A percentile compares a stretch with the other conserved stretches of the same genome.
Evolutionary conservation across 2,797 vertebrate genomes (phyloP).

Genomic region (Micrastur ruficollis): DNA sequence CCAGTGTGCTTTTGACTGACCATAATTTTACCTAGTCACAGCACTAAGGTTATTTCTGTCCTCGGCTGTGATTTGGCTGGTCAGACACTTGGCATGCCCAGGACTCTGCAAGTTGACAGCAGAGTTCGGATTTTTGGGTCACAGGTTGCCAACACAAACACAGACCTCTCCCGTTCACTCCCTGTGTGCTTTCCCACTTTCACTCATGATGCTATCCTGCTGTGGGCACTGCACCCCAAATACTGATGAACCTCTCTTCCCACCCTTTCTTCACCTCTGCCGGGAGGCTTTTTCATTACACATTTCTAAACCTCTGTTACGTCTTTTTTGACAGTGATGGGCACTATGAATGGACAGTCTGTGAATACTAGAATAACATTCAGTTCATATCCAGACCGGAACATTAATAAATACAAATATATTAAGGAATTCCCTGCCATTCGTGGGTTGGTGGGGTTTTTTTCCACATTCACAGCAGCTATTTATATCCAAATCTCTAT

Average conservation of each 20-base stretch:
- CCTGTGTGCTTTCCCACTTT: neutral
- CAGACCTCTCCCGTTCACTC: neutral
- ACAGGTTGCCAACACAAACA: neutral
- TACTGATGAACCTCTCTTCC: accelerated
- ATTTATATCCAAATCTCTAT: neutral
- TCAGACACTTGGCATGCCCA: neutral
- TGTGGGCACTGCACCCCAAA: neutral
- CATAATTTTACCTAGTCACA: neutral
- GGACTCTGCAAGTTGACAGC: neutral
- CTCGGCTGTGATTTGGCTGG: neutral
- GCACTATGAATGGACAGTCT: neutral
- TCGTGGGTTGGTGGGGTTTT: neutral
- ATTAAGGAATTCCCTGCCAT: neutral
- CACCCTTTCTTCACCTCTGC: neutral
- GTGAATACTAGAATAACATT: neutral
- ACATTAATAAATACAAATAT: neutral
- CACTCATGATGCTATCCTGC: neutral
- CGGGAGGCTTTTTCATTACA: neutral
- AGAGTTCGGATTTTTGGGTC: neutral
- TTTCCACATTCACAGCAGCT: neutral
- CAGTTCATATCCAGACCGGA: neutral
- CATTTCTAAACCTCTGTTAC: neutral
- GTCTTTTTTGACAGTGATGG: neutral
- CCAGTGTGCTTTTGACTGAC: neutral
- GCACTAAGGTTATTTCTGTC: neutral